Conservation (phyloP, 2,797 vertebrate genomes). For the Mus minutoides region DNA sequence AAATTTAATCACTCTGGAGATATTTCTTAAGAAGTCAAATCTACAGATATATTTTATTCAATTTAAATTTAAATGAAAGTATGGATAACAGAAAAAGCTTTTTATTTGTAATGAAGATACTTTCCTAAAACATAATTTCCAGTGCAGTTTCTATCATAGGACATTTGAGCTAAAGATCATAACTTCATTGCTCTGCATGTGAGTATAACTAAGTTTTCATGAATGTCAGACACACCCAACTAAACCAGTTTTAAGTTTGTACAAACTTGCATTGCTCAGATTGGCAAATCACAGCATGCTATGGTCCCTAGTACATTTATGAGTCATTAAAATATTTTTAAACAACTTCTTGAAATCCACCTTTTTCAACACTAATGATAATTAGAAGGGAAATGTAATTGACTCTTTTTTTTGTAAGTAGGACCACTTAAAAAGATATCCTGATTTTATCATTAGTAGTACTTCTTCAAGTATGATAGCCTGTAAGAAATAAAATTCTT, state of each 20-base stretch:
- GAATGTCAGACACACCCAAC: constrained; percentile 82
- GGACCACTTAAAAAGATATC: constrained; percentile 73
- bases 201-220: constrained; percentile 76
- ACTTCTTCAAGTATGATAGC: constrained; percentile 36
- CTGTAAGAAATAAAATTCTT: constrained; percentile 65
- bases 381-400: constrained; percentile 82
- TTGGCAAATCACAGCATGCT: constrained; percentile 84
- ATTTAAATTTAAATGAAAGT: constrained; percentile 20
- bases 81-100: background rate
- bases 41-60: constrained; percentile 6
- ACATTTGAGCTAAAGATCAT: constrained; percentile 44
- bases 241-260: constrained; percentile 87
- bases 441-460: constrained; percentile 63
- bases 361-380: constrained; percentile 75
- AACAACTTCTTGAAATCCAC: constrained; percentile 82
- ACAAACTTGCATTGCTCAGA: constrained; percentile 80
- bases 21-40: constrained; percentile 33
- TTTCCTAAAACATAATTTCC: constrained; percentile 36
- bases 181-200: constrained; percentile 60
- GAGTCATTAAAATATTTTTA: constrained; percentile 82
- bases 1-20: constrained; percentile 19
- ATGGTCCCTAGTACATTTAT: constrained; percentile 77
- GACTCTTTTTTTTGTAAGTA: constrained; percentile 77
- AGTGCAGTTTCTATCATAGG: constrained; percentile 21
- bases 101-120: constrained; percentile 21